These are phyloP conservation scores for Encarsia formosa DNA, from an alignment of 2,888 invertebrate species.

Conservation along the genomic window DNA sequence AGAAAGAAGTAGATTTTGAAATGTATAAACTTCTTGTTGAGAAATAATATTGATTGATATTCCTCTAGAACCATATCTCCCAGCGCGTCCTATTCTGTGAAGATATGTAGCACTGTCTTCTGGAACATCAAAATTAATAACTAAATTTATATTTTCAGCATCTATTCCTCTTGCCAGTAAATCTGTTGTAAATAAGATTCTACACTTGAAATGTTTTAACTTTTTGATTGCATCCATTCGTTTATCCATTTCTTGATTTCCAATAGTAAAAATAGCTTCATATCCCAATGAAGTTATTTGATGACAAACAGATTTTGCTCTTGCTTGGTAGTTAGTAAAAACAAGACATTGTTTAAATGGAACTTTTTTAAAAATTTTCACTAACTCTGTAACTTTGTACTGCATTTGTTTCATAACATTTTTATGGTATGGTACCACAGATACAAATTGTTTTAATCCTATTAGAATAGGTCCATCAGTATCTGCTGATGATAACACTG, in stretches of 20 bases:
- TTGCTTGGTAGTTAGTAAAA: slow-evolving; percentile 84
- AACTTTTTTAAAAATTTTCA: slow-evolving; percentile 65
- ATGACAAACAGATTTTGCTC: slow-evolving; percentile 76
- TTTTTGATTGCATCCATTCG: slow-evolving; percentile 72
- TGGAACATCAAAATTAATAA: slow-evolving; percentile 89
- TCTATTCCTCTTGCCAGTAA: slow-evolving; percentile 92
- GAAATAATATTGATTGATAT: slow-evolving; percentile 71
- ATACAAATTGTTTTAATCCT: slow-evolving; percentile 77
- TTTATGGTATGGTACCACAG: slow-evolving; percentile 58
- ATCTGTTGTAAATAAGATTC: slow-evolving; percentile 87
- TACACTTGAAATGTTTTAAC: slow-evolving; percentile 75
- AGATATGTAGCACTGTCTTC: slow-evolving; percentile 76
- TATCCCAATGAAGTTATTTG: slow-evolving; percentile 69
- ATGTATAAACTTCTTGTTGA: slow-evolving; percentile 60
- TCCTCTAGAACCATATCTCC: slow-evolving; percentile 86
- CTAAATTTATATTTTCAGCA: slow-evolving; percentile 85
- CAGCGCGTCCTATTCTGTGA: slow-evolving; percentile 93
- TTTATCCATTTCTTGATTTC: slow-evolving; percentile 73
- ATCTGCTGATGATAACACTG: slow-evolving; percentile 72
- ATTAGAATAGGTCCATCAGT: slow-evolving; percentile 65
- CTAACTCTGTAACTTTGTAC: slow-evolving; percentile 62
- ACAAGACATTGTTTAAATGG: slow-evolving; percentile 87
- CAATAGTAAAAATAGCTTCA: slow-evolving; percentile 73
- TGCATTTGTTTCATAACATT: slow-evolving; percentile 65
- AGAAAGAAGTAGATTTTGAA: slow-evolving; percentile 58